Evolutionary conservation across 2,113 vertebrate genomes (phyloP).

Genomic region (Syngnathoides biaculeatus): DNA sequence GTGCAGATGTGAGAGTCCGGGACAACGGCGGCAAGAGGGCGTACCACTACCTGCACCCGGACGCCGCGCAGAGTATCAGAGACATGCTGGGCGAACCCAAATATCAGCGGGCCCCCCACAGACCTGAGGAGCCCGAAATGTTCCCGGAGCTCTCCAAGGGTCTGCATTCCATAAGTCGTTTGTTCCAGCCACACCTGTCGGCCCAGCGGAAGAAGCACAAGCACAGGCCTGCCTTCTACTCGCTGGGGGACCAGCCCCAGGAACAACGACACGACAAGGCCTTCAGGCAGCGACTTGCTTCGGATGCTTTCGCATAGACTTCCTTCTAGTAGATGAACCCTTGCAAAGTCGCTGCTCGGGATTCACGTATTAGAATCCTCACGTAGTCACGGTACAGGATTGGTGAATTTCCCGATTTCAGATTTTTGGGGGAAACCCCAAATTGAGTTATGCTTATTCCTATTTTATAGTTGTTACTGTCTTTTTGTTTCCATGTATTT

Average conservation of each 20-base stretch:
- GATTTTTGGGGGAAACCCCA: not conserved
- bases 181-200: constrained; percentile 72
- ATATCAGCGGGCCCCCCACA: not conserved
- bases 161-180: constrained; percentile 79
- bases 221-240: constrained; percentile 64
- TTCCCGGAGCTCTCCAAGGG: constrained; percentile 79
- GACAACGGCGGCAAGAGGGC: constrained; percentile 89
- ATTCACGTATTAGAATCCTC: not conserved
- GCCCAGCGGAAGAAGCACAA: constrained; percentile 78
- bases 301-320: constrained; percentile 59
- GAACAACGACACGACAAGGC: constrained; percentile 54
- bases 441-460: too few species aligned
- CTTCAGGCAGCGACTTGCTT: constrained; percentile 41
- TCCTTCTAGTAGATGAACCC: too few species aligned
- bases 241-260: constrained; percentile 55
- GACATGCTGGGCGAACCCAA: constrained; percentile 77
- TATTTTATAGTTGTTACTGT: not conserved
- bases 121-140: constrained; percentile 71
- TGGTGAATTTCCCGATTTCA: too few species aligned
- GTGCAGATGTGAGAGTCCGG: constrained; percentile 72
- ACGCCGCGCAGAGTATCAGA: constrained; percentile 54
- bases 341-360: too few species aligned
- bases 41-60: constrained; percentile 80
- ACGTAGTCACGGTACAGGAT: too few species aligned
- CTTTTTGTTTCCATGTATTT: not conserved